Conservation (phyloP, 1,140 invertebrate species). For the Riptortus pedestris region DNA sequence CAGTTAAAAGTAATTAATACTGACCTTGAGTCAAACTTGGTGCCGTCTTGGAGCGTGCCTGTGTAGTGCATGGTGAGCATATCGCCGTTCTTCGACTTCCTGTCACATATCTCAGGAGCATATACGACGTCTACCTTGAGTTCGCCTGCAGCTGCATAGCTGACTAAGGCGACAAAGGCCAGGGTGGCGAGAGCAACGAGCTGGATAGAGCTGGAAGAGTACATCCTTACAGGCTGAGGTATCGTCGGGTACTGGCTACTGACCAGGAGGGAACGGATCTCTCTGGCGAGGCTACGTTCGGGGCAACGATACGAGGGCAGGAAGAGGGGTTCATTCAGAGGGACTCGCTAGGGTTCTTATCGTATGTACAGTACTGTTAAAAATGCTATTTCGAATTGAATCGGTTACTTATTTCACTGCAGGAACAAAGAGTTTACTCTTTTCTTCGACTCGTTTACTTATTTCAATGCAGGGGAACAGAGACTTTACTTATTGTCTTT, state of each 20-base stretch:
- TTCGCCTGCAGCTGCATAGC: slow-evolving; percentile 34
- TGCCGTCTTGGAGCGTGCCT: slow-evolving; percentile 74
- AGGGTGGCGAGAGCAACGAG: neutral
- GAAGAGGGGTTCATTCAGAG: no score
- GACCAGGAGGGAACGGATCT: no score
- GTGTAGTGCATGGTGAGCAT: slow-evolving; percentile 90
- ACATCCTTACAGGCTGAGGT: neutral
- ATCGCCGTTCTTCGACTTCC: slow-evolving; percentile 74
- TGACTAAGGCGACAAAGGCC: slow-evolving; percentile 13
- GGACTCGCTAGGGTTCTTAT: no score
- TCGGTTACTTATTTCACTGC: no score
- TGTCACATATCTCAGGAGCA: slow-evolving; percentile 60
- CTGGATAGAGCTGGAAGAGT: neutral
- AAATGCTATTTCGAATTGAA: no score
- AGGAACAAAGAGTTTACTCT: no score
- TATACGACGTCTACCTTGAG: slow-evolving; percentile 72
- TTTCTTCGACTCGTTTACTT: no score
- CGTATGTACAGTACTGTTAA: no score
- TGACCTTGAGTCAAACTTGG: slow-evolving; percentile 89
- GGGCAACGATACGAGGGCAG: neutral
- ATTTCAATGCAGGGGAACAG: no score
- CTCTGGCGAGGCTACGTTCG: no score
- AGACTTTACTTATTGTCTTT: no score
- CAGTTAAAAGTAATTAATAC: neutral
- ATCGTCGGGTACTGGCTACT: neutral